A percentile compares a stretch with the other conserved stretches of the same genome.
phyloP scores from a whole-genome alignment of 2,888 invertebrate species.

The Netelia fuscicornis region DNA sequence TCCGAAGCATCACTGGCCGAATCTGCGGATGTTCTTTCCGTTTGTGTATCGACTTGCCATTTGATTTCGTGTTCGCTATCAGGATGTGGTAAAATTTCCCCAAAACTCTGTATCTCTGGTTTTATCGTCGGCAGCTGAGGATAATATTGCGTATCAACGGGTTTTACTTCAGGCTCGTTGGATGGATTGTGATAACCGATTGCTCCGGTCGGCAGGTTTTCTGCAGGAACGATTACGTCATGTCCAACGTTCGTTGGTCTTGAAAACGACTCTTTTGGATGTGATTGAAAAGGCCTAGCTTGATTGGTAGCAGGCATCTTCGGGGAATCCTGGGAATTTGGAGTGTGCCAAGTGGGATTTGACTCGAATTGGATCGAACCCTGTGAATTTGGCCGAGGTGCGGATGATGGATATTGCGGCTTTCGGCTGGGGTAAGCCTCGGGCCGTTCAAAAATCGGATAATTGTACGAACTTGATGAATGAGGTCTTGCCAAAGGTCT shows the following conservation, averaged over 20 bases:
- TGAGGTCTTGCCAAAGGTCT: slow-evolving; percentile 77
- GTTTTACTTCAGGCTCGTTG: slow-evolving; percentile 73
- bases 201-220: slow-evolving; percentile 78
- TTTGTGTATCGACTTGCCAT: slow-evolving; percentile 68
- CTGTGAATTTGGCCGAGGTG: slow-evolving; percentile 36
- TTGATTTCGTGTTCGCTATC: slow-evolving; percentile 64
- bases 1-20: slow-evolving; percentile 68
- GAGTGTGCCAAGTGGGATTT: slow-evolving; percentile 62
- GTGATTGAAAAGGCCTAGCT: slow-evolving; percentile 40
- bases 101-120: slow-evolving; percentile 72
- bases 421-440: slow-evolving; percentile 63
- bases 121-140: slow-evolving; percentile 69
- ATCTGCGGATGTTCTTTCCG: slow-evolving; percentile 64
- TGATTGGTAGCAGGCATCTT: slow-evolving; percentile 56
- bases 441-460: slow-evolving; percentile 78
- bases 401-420: slow-evolving; percentile 66
- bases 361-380: slow-evolving; percentile 61
- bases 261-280: slow-evolving; percentile 19
- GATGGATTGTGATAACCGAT: slow-evolving; percentile 79
- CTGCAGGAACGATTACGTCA: slow-evolving; percentile 55
- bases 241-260: slow-evolving; percentile 34
- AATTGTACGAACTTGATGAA: slow-evolving; percentile 72
- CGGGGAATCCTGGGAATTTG: slow-evolving; percentile 71
- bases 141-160: slow-evolving; percentile 70
- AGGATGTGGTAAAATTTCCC: slow-evolving; percentile 69